phyloP scores from a whole-genome alignment of 2,888 invertebrate species.

The Thelaira solivaga region DNA sequence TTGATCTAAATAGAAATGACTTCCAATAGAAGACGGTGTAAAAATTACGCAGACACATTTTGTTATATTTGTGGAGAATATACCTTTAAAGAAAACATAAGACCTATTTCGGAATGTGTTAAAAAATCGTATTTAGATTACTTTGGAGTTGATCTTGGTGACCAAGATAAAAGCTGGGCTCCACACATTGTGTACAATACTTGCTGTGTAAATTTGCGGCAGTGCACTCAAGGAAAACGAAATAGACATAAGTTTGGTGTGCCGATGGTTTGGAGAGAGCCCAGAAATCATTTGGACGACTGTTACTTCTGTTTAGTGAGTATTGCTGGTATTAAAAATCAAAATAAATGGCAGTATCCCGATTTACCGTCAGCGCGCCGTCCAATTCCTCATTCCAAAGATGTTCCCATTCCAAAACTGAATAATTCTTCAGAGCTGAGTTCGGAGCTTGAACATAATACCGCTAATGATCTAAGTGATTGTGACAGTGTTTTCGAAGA shows the following conservation, averaged over 20 bases:
- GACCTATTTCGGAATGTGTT: constrained; percentile 11
- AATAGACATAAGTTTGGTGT: constrained; percentile 19
- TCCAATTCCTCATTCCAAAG: constrained; percentile 18
- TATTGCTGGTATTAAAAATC: constrained; percentile 30
- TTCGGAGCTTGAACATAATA: constrained; percentile 14
- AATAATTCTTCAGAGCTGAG: not conserved
- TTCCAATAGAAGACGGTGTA: too few species aligned
- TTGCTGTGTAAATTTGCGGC: not conserved
- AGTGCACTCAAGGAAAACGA: constrained; percentile 2
- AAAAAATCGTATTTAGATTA: constrained; percentile 17
- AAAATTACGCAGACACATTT: not conserved
- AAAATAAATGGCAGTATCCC: constrained; percentile 10
- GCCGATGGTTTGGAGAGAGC: constrained; percentile 25
- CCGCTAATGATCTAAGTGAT: constrained; percentile 11
- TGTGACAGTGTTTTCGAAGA: constrained; percentile 18
- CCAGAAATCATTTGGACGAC: constrained; percentile 3
- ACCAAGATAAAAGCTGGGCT: constrained; percentile 12
- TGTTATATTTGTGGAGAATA: too few species aligned
- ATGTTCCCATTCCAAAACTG: constrained; percentile 7
- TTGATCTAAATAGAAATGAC: too few species aligned
- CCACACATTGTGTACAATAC: constrained; percentile 27
- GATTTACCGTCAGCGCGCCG: constrained; percentile 27
- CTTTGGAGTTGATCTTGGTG: constrained; percentile 10
- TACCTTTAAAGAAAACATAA: too few species aligned
- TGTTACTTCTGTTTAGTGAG: constrained; percentile 22